Evolutionary conservation across 2,797 vertebrate genomes (phyloP).

Genomic region (Mareca strepera): DNA sequence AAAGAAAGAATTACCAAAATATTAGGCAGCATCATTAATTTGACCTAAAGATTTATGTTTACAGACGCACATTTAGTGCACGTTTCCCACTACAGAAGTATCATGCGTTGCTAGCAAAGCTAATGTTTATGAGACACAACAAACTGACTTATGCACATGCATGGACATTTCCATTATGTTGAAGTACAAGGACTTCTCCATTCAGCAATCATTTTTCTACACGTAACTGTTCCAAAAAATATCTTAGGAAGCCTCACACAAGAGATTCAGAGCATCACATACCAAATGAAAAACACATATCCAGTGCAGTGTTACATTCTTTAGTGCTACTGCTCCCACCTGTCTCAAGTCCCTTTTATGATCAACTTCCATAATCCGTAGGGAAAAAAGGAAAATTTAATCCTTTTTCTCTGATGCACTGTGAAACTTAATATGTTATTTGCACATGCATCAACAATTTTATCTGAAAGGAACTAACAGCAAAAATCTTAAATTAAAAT

Average conservation of each 20-base stretch:
- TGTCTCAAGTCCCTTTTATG: not conserved
- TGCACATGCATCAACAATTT: not conserved
- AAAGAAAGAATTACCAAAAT: not conserved
- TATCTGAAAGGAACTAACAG: not conserved
- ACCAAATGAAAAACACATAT: not conserved
- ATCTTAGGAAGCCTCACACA: not conserved
- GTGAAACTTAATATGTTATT: not conserved
- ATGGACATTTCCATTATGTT: not conserved
- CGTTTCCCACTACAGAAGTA: not conserved
- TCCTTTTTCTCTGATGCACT: not conserved
- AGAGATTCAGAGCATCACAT: not conserved
- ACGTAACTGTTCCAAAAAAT: accelerated
- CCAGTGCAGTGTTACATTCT: not conserved
- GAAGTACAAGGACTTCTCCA: not conserved
- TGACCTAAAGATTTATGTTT: not conserved
- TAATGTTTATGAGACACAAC: not conserved
- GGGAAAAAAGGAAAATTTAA: not conserved
- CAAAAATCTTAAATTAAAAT: not conserved
- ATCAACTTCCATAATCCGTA: not conserved
- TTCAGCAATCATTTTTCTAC: not conserved
- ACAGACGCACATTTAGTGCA: not conserved
- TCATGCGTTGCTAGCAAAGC: not conserved
- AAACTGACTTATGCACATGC: not conserved
- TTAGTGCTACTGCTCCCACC: not conserved
- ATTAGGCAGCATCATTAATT: not conserved